A percentile compares a stretch with the other conserved stretches of the same genome.
These are phyloP conservation scores for Trachelus troglodyta DNA, from an alignment of 2,888 invertebrate genomes.

Conservation along the genomic window DNA sequence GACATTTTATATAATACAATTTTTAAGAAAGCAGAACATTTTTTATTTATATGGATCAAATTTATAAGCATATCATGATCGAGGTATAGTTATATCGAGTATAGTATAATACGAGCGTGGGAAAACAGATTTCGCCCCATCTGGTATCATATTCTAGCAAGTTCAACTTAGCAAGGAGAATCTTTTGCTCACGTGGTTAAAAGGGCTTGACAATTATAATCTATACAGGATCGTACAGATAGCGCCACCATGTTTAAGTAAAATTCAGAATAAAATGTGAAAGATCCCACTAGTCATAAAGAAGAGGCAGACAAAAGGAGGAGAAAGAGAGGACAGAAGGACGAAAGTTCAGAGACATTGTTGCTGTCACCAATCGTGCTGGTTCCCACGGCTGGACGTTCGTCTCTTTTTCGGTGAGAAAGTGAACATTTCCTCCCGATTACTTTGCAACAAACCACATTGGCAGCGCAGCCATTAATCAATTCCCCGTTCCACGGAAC, in stretches of 20 bases:
- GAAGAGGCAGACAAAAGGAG: background rate
- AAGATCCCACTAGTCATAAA: background rate
- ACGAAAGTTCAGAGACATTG: background rate
- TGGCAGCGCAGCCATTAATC: conserved; percentile 53
- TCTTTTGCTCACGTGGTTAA: background rate
- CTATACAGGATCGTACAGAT: background rate
- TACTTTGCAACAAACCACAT: conserved; percentile 44
- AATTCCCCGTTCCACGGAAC: conserved; percentile 40
- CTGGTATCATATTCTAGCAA: background rate
- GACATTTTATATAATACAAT: background rate
- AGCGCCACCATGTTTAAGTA: background rate
- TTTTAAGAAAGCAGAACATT: background rate
- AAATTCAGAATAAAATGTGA: background rate
- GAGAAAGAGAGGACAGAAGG: background rate
- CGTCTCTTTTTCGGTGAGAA: background rate
- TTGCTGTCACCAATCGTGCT: background rate
- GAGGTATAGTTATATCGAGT: no score
- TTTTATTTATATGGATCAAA: background rate
- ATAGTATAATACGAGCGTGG: background rate
- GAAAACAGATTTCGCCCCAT: background rate
- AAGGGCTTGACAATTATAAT: background rate
- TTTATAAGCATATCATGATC: background rate
- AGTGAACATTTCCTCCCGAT: background rate
- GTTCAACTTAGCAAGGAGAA: background rate
- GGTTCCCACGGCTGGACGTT: background rate